phyloP scores from a whole-genome alignment of 2,797 vertebrate genomes.

The Taeniopygia guttata region DNA sequence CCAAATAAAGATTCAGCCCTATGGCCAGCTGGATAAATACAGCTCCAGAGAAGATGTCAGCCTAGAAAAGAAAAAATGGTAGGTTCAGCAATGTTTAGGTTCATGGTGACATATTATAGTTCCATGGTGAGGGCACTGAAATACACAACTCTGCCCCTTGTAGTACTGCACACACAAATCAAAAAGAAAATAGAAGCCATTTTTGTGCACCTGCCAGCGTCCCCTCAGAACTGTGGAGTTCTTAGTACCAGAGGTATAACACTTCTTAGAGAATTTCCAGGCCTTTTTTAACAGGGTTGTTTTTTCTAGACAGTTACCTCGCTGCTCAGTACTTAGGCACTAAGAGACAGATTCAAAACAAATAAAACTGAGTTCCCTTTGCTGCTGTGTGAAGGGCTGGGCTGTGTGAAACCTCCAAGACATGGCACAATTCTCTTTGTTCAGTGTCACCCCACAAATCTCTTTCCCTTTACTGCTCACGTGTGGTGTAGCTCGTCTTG shows the following conservation, averaged over 20 bases:
- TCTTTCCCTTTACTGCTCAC: neutral
- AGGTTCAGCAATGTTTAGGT: neutral
- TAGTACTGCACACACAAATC: neutral
- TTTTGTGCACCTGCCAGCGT: neutral
- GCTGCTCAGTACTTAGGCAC: neutral
- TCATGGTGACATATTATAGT: neutral
- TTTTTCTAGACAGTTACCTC: neutral
- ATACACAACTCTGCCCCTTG: neutral
- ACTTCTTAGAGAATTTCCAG: neutral
- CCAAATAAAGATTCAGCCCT: conserved; percentile 88
- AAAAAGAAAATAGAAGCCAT: neutral
- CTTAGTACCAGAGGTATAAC: neutral
- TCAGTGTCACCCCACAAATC: neutral
- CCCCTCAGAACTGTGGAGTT: neutral
- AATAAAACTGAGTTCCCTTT: neutral
- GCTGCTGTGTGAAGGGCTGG: neutral
- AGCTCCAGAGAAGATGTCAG: conserved; percentile 95
- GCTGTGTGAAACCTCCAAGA: neutral
- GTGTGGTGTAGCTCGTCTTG: neutral
- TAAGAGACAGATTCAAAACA: neutral
- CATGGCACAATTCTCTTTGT: neutral
- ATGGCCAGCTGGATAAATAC: conserved; percentile 92
- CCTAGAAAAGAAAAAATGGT: conserved; percentile 66
- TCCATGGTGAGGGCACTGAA: neutral
- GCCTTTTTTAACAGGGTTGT: neutral